phyloP scores from a whole-genome alignment of 2,888 invertebrate species.

The Drosophila dives region DNA sequence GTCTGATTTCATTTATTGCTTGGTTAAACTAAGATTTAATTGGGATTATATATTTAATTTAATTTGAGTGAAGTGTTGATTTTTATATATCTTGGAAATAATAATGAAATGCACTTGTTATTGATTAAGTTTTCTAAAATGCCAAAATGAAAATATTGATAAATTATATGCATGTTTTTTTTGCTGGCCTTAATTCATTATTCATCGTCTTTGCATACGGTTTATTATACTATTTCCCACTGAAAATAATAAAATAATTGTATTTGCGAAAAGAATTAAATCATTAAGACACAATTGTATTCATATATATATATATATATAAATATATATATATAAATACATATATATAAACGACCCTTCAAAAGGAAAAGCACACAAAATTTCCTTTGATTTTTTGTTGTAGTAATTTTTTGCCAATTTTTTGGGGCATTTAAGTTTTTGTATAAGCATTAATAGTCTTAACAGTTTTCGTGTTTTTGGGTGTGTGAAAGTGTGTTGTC shows the following conservation, averaged over 20 bases:
- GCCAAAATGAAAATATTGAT: conserved; percentile 25
- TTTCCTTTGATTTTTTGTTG: conserved; percentile 46
- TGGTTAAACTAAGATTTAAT: neutral
- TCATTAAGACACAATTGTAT: neutral
- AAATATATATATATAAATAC: neutral
- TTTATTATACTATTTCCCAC: neutral
- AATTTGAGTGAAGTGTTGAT: neutral
- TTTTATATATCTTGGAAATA: neutral
- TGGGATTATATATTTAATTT: neutral
- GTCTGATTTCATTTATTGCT: neutral
- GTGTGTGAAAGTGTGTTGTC: conserved; percentile 2
- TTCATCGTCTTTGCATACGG: conserved; percentile 3
- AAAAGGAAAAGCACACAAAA: conserved; percentile 11
- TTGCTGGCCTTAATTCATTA: neutral
- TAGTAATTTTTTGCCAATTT: conserved; percentile 45
- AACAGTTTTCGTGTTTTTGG: conserved; percentile 6
- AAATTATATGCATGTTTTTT: conserved; percentile 16
- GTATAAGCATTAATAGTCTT: conserved; percentile 34
- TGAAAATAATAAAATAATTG: conserved; percentile 43
- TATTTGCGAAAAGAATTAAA: conserved; percentile 11
- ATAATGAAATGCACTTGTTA: neutral
- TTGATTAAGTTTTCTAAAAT: neutral
- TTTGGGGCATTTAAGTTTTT: conserved; percentile 51
- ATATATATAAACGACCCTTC: conserved; percentile 1
- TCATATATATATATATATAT: neutral